Base-by-base conservation (phyloP, 2,888 invertebrate genomes). In the Neelides folsomi region DNA sequence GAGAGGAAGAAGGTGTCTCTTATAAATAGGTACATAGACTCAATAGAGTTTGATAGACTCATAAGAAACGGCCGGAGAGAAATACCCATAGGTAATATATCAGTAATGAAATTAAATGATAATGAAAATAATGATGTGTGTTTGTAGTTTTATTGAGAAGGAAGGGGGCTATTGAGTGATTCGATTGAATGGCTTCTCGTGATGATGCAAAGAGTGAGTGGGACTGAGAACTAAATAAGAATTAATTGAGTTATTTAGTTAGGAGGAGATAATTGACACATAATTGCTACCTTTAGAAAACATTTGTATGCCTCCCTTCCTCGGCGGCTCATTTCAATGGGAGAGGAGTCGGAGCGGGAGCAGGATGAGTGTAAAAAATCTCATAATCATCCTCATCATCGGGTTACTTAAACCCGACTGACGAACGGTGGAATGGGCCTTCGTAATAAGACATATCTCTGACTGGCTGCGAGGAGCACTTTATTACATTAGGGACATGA, bases 221-320 rank as follows among this genome's bases (percentile, higher is more conserved):
- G 38, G 27, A 9, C 7, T 12, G 13, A 20, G 41, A 16, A 37
- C 18, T n/a, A 16, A 18, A 36, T 13, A 13, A 41, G 51, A 55
- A 57, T 57, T 57, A 57, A 57, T 57, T 57, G 57, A 58, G 55
- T 58, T 58, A 58, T 58, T 58, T 58, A 58, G 55, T 54, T 54
- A 55, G 55, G 41, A 58, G 44, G 55, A 55, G 55, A 55, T 58
- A 58, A 58, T 58, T 58, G 58, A 58, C 58, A 55, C 55, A 58
- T 55, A 58, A 58, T 58, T 58, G 55, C 58, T 58, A 58, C 57
- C 57, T 54, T 55, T 50, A 53, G 49, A 57, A 57, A 57, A 57
- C 57, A 54, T 55, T 53, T 58, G 55, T 57, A 49, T 55, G 51
- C 44, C 47, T 50, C 38, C 16, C 44, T 46, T 44, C 39, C 48